Base-by-base conservation (phyloP, 1,140 invertebrate genomes). In the Babylonia areolata region DNA sequence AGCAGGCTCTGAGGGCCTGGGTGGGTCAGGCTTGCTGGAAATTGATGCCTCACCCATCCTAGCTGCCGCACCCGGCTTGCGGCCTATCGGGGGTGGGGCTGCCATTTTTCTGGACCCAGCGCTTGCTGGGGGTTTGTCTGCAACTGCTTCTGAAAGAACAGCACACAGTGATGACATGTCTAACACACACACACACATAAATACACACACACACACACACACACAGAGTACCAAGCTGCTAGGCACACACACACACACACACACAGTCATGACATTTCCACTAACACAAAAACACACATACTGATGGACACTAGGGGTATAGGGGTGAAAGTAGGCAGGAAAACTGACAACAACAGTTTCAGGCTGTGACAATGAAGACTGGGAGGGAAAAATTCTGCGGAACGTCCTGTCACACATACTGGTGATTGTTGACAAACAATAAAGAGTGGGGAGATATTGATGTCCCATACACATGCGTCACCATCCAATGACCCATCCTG, bases 21-120 rank as follows among this genome's bases (percentile, higher is more conserved):
- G 85, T 12, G 85, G 80, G 1, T 88, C 88, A 46, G 90, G 89
- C 54, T 89, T 88, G 31, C 81, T n/a, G 33, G 87, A 81, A n/a
- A n/a, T n/a, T n/a, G n/a, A n/a, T 6, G 82, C 75, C 39, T 79
- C 75, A n/a, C 40, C 33, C 33, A 75, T 6, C n/a, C 69, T 69
- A 33, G 3, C 37, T 15, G 42, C 9, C 1, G 20, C 51, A 17
- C 75, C 58, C 51, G 92, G 92, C 84, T 93, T 93, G 85, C 94
- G 93, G 35, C 93, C 91, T 77, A 94, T 88, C 31, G 94, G 94
- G 20, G 93, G 93, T 51, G 94, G 94, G 39, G 46, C 46, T 9
- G 46, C 46, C 9, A 3, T 93, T 93, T 88, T 95, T 88, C 94
- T 95, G 35, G 87, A 33, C 92, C 91, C 73, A 58, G 91, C 87